Percentiles rank a stretch among this genome's conserved stretches.
phyloP scores from a whole-genome alignment of 2,113 vertebrate genomes.

The Athene noctua region DNA sequence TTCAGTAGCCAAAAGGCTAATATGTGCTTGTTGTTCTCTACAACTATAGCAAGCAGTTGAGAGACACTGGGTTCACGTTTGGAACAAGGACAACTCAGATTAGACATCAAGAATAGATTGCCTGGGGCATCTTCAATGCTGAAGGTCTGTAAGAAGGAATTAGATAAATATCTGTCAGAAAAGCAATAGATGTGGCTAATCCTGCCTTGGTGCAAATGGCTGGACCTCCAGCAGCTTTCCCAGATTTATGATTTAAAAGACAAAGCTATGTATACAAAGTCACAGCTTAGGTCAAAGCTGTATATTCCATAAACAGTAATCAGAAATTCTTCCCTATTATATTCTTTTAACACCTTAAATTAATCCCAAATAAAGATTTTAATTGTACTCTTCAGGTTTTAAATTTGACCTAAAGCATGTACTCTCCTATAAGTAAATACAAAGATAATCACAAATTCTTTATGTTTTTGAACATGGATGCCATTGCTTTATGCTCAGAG shows the following conservation, averaged over 20 bases:
- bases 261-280: background rate
- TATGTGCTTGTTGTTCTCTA: background rate
- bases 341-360: background rate
- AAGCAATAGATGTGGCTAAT: background rate
- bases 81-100: background rate
- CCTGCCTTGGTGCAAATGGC: background rate
- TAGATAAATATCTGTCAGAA: background rate
- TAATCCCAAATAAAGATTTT: background rate
- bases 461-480: background rate
- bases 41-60: background rate
- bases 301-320: background rate
- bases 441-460: background rate
- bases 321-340: background rate
- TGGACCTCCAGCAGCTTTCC: background rate
- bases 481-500: background rate
- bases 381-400: background rate
- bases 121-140: background rate
- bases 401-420: background rate
- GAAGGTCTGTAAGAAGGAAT: background rate
- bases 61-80: background rate
- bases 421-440: background rate
- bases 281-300: background rate
- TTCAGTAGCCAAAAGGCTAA: background rate
- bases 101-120: background rate
- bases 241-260: background rate